A percentile compares a stretch with the other conserved stretches of the same genome.
These are phyloP conservation scores for Novumbra hubbsi DNA, from an alignment of 2,797 vertebrate species.

Conservation along the genomic window DNA sequence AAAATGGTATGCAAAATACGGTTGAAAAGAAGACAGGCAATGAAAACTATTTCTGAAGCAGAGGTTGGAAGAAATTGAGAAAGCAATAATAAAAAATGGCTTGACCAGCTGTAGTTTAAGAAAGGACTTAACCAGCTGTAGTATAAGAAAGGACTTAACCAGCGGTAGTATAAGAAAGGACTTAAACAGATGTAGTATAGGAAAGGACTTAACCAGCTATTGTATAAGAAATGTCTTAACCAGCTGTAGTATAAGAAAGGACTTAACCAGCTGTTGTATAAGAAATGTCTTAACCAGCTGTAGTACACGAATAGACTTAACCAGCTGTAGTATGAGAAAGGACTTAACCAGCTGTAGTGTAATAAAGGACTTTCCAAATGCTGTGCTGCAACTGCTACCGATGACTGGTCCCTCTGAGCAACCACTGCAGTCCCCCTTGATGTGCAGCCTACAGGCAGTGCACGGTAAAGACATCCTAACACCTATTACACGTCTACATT, in stretches of 20 bases:
- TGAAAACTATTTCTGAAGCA: not conserved
- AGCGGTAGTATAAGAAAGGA: no score
- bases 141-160: no score
- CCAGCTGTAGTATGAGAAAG: no score
- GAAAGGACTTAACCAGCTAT: not conserved
- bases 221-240: no score
- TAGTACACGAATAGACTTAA: no score
- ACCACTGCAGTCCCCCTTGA: constrained; percentile 17
- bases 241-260: no score
- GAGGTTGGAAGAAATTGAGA: not conserved
- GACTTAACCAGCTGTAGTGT: not conserved
- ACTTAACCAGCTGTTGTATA: no score
- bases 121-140: not conserved
- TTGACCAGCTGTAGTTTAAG: not conserved
- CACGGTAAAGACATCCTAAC: not conserved
- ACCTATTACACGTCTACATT: not conserved
- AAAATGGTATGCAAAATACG: not conserved
- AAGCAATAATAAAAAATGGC: not conserved
- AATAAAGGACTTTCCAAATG: constrained; percentile 16
- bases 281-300: not conserved
- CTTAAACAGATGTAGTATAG: not conserved
- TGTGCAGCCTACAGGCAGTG: constrained; percentile 20
- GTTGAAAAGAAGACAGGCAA: not conserved
- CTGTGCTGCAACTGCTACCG: constrained; percentile 13
- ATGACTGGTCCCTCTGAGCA: constrained; percentile 27